phyloP scores from a whole-genome alignment of 2,113 vertebrate genomes.

The Ascaphus truei region DNA sequence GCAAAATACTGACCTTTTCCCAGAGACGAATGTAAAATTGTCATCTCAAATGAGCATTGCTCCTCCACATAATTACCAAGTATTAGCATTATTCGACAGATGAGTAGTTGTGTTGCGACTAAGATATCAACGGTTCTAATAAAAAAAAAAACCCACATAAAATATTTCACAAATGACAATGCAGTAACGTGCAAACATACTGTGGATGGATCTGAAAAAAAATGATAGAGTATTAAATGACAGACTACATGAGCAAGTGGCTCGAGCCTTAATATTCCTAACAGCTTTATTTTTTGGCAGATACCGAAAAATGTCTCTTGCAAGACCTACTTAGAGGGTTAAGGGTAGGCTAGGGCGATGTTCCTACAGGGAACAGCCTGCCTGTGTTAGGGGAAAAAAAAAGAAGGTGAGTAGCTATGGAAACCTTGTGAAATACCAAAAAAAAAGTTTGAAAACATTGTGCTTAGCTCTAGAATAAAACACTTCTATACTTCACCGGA shows the following conservation, averaged over 20 bases:
- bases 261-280: background rate
- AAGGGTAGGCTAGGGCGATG: background rate
- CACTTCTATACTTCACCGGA: background rate
- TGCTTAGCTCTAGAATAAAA: background rate
- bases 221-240: conserved; percentile 4
- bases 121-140: background rate
- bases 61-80: background rate
- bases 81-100: background rate
- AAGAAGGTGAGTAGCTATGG: conserved; percentile 8
- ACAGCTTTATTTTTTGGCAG: conserved; percentile 13
- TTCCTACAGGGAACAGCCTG: background rate
- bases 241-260: background rate
- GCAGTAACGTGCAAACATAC: background rate
- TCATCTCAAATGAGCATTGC: background rate
- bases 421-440: conserved; percentile 1
- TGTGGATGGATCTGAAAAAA: background rate
- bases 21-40: background rate
- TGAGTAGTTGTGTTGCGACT: conserved; percentile 6
- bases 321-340: background rate
- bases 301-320: background rate
- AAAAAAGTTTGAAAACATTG: conserved; percentile 19
- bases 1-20: background rate
- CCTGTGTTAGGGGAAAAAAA: background rate
- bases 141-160: background rate
- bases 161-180: background rate